These are phyloP conservation scores for Adineta ricciae DNA, from an alignment of 2,888 invertebrate genomes.

Conservation along the genomic window DNA sequence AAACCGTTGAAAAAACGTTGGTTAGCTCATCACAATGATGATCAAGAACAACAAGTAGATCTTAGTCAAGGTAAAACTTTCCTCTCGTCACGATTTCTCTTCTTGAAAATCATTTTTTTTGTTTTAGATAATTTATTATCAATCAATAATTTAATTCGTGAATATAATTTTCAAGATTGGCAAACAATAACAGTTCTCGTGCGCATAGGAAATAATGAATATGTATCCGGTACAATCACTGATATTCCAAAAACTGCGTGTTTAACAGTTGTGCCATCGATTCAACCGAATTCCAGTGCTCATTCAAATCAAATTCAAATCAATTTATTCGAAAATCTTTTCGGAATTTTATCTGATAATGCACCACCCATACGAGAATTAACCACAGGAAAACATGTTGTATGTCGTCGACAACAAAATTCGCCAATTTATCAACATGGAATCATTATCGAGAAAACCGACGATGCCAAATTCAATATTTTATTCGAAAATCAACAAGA, in stretches of 20 bases:
- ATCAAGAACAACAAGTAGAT: not conserved
- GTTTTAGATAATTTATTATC: not conserved
- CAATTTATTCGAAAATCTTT: not conserved
- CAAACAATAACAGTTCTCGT: not conserved
- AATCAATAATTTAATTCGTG: not conserved
- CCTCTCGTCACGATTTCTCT: too few relatives aligned
- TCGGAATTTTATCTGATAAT: not conserved
- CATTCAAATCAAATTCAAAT: not conserved
- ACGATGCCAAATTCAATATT: not conserved
- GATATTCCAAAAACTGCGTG: not conserved
- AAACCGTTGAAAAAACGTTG: slow-evolving; percentile 18
- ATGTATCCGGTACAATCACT: not conserved
- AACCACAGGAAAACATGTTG: not conserved
- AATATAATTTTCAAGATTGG: slow-evolving; percentile 19
- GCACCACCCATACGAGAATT: not conserved
- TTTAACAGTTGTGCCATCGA: not conserved
- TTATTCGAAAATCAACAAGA: not conserved
- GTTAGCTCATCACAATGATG: slow-evolving; percentile 11
- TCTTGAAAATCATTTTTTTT: not conserved
- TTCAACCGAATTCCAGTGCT: not conserved
- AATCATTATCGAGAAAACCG: not conserved
- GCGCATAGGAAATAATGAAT: not conserved
- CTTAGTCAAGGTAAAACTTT: not conserved
- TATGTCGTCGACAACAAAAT: not conserved
- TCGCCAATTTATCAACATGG: not conserved